These are phyloP conservation scores for Sthenelais limicola DNA, from an alignment of 2,888 invertebrate genomes.

Conservation along the genomic window DNA sequence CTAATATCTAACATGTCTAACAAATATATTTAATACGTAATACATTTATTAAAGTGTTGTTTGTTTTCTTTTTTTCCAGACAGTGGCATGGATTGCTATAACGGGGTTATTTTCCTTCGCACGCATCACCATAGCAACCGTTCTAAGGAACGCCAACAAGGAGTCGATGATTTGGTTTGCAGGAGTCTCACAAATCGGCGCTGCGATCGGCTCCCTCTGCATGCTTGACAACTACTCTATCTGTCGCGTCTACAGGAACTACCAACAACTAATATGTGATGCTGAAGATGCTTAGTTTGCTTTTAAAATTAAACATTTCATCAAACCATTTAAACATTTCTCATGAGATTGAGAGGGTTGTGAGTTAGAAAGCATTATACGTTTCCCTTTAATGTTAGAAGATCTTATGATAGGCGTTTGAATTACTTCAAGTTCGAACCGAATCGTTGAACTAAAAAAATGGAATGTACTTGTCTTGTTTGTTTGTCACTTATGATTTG, in stretches of 20 bases:
- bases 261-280: conserved; percentile 20
- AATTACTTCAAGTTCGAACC: too few relatives aligned
- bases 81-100: conserved; percentile 81
- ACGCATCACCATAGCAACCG: conserved; percentile 83
- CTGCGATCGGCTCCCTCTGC: conserved; percentile 81
- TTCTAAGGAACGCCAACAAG: conserved; percentile 82
- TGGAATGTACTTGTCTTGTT: too few relatives aligned
- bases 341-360: too few relatives aligned
- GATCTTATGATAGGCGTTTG: too few relatives aligned
- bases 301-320: too few relatives aligned
- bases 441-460: too few relatives aligned
- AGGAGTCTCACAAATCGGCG: conserved; percentile 83
- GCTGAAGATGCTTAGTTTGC: too few relatives aligned
- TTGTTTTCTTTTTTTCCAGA: conserved; percentile 75
- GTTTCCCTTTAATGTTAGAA: too few relatives aligned
- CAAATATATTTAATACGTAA: background rate
- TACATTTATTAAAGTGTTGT: conserved; percentile 15
- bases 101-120: conserved; percentile 82
- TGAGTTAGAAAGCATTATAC: too few relatives aligned
- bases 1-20: too few relatives aligned
- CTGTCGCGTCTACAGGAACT: conserved; percentile 42
- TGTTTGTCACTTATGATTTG: too few relatives aligned
- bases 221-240: conserved; percentile 42
- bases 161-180: conserved; percentile 85
- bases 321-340: too few relatives aligned